Percentiles rank a stretch among this genome's conserved stretches.
These are phyloP conservation scores for Apodemia duryi DNA, from an alignment of 2,888 invertebrate genomes.

Conservation along the genomic window DNA sequence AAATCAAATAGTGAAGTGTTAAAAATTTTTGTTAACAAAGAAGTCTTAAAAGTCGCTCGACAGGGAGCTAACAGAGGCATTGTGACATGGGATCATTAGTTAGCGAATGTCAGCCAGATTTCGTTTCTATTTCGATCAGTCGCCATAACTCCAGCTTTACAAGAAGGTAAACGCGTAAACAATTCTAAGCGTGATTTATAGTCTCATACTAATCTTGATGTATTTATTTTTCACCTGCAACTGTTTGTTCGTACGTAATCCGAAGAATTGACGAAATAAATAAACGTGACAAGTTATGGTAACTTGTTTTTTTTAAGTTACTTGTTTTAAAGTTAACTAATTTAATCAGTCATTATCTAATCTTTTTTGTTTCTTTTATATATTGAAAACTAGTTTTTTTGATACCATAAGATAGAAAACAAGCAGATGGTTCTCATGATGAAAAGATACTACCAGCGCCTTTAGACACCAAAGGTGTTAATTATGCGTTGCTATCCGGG, in stretches of 20 bases:
- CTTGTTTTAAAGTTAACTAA: too few species aligned
- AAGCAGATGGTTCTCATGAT: too few species aligned
- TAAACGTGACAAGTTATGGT: not conserved
- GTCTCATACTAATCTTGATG: slow-evolving; percentile 35
- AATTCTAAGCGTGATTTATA: slow-evolving; percentile 62
- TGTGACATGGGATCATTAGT: slow-evolving; percentile 13
- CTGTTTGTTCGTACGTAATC: slow-evolving; percentile 32
- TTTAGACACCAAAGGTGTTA: too few species aligned
- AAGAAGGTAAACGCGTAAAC: slow-evolving; percentile 69
- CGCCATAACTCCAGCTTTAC: slow-evolving; percentile 39
- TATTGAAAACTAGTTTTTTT: too few species aligned
- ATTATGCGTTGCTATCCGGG: too few species aligned
- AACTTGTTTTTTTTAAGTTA: too few species aligned
- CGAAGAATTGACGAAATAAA: not conserved
- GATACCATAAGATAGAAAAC: too few species aligned
- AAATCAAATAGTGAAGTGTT: slow-evolving; percentile 76
- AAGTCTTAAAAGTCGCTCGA: slow-evolving; percentile 40
- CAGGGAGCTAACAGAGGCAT: slow-evolving; percentile 13
- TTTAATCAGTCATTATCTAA: too few species aligned
- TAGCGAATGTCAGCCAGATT: slow-evolving; percentile 11
- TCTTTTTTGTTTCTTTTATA: too few species aligned
- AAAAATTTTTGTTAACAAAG: slow-evolving; percentile 62
- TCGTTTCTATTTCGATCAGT: slow-evolving; percentile 5
- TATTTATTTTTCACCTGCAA: slow-evolving; percentile 41
- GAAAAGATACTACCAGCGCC: too few species aligned